Percentiles rank a stretch among this genome's conserved stretches.
phyloP scores from a whole-genome alignment of 2,888 invertebrate species.

The Andrena chrysosceles region DNA sequence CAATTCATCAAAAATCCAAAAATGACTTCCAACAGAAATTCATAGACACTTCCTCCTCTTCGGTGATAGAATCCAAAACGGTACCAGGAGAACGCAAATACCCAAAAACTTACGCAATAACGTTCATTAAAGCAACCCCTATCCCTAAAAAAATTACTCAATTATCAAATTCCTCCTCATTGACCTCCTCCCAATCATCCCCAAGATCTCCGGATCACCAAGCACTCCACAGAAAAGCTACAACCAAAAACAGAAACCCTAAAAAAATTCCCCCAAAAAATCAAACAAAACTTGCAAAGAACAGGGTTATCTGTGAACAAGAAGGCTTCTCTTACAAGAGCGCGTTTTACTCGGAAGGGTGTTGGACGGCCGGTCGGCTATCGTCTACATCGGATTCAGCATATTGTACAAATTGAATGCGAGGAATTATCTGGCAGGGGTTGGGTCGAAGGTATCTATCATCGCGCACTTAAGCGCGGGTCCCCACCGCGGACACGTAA shows the following conservation, averaged over 20 bases:
- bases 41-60: background rate
- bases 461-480: conserved; percentile 81
- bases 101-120: too few relatives aligned
- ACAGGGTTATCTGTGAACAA: background rate
- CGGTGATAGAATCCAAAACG: too few relatives aligned
- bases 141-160: too few relatives aligned
- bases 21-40: background rate
- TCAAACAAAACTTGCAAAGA: background rate
- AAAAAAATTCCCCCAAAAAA: background rate
- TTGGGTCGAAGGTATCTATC: conserved; percentile 69
- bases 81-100: too few relatives aligned
- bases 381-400: conserved; percentile 55
- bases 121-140: too few relatives aligned
- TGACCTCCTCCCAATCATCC: too few relatives aligned
- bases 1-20: background rate
- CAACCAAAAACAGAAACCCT: too few relatives aligned
- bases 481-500: conserved; percentile 74
- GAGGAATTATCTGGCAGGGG: conserved; percentile 77
- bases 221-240: too few relatives aligned
- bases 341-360: background rate
- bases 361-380: conserved; percentile 3
- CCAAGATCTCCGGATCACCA: too few relatives aligned
- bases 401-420: conserved; percentile 80
- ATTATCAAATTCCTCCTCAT: too few relatives aligned
- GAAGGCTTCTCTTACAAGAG: too few relatives aligned